Evolutionary conservation across 1,140 invertebrate species (phyloP).

Genomic region (Drosophila ogumai): DNA sequence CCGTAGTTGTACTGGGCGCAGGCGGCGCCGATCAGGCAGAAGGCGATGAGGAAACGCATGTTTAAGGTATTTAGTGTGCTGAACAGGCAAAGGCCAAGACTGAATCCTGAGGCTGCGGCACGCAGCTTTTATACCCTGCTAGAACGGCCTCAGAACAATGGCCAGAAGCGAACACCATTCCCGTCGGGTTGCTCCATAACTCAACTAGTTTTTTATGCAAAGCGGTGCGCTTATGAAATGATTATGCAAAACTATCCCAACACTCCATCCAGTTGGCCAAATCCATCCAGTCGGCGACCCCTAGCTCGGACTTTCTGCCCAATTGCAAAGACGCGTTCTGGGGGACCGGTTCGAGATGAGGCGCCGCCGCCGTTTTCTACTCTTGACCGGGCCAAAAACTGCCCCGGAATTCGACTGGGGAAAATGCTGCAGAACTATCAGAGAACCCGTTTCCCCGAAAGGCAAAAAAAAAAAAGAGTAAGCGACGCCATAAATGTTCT

Average conservation of each 20-base stretch:
- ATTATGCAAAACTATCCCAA: slow-evolving; percentile 77
- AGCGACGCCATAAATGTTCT: slow-evolving; percentile 53
- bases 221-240: slow-evolving; percentile 75
- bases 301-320: slow-evolving; percentile 46
- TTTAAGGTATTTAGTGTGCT: slow-evolving; percentile 38
- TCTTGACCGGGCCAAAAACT: slow-evolving; percentile 31
- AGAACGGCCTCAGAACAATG: slow-evolving; percentile 63
- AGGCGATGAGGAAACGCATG: slow-evolving; percentile 72
- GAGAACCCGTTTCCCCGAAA: slow-evolving; percentile 50
- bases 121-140: slow-evolving; percentile 63
- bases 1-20: slow-evolving; percentile 75
- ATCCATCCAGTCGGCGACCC: slow-evolving; percentile 53
- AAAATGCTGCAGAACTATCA: slow-evolving; percentile 67
- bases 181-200: slow-evolving; percentile 69
- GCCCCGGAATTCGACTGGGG: slow-evolving; percentile 32
- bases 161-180: slow-evolving; percentile 41
- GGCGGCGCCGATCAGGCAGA: slow-evolving; percentile 75
- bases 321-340: slow-evolving; percentile 60
- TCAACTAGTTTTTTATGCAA: slow-evolving; percentile 75
- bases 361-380: slow-evolving; percentile 15
- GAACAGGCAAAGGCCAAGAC: slow-evolving; percentile 65
- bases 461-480: slow-evolving; percentile 43
- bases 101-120: slow-evolving; percentile 63
- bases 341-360: slow-evolving; percentile 55
- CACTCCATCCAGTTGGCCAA: slow-evolving; percentile 21